These are phyloP conservation scores for Homarus americanus DNA, from an alignment of 1,140 invertebrate species.

Conservation along the genomic window DNA sequence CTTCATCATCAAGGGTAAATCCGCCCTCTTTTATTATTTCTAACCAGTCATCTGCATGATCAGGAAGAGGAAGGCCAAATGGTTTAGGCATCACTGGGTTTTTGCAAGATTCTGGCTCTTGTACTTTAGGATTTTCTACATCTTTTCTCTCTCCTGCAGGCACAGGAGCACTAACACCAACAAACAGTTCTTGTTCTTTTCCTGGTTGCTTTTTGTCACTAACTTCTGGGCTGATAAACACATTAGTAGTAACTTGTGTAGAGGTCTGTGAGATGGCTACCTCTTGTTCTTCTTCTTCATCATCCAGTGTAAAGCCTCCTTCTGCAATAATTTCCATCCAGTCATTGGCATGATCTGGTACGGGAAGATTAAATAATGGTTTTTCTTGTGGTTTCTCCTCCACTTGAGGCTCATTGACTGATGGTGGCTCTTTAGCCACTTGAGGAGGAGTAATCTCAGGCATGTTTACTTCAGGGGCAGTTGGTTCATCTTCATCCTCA, in stretches of 20 bases:
- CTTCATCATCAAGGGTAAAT: constrained; percentile 64
- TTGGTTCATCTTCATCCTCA: constrained; percentile 29
- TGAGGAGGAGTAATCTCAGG: neutral
- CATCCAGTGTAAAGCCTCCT: constrained; percentile 65
- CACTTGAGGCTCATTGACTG: neutral
- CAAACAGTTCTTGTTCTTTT: neutral
- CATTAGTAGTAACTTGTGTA: neutral
- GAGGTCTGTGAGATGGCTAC: neutral
- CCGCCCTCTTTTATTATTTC: constrained; percentile 60
- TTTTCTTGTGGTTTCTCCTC: neutral
- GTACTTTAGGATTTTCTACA: neutral
- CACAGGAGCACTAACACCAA: neutral
- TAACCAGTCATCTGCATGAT: constrained; percentile 67
- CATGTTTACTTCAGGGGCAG: neutral
- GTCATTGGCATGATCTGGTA: constrained; percentile 74
- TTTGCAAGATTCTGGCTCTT: neutral
- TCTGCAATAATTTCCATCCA: constrained; percentile 69
- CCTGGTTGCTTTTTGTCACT: neutral
- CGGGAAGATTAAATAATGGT: constrained; percentile 1
- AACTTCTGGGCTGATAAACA: neutral
- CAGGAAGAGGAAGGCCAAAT: constrained; percentile 57
- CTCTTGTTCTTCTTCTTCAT: constrained; percentile 55
- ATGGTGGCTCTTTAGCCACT: neutral
- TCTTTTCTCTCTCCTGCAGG: neutral
- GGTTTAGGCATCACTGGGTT: neutral